Percentiles rank a stretch among this genome's conserved stretches.
These are phyloP conservation scores for Gymnodraco acuticeps DNA, from an alignment of 2,797 vertebrate genomes.

Conservation along the genomic window DNA sequence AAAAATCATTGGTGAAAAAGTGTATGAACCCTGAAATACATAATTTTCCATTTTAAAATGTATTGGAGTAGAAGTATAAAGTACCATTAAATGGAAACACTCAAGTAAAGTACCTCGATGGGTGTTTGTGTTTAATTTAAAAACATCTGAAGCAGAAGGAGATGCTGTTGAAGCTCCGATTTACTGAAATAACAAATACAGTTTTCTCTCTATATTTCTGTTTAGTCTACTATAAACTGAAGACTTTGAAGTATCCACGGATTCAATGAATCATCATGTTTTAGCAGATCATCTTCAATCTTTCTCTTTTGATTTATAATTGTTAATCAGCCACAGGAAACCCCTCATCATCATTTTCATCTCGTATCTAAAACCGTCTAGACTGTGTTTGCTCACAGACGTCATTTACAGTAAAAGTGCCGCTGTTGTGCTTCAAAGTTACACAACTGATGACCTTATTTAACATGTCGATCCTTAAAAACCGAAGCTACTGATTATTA, in stretches of 20 bases:
- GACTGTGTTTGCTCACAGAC: constrained; percentile 54
- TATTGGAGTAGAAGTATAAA: no score
- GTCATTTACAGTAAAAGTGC: constrained; percentile 22
- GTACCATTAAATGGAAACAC: no score
- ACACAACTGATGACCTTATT: constrained; percentile 1
- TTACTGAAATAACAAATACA: constrained; percentile 12
- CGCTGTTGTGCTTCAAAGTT: constrained; percentile 26
- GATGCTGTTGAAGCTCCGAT: background rate
- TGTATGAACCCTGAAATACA: no score
- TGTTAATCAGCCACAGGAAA: constrained; percentile 34
- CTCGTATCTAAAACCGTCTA: constrained; percentile 48
- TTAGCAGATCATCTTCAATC: background rate
- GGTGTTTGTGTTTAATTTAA: constrained; percentile 35
- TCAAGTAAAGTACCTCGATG: background rate
- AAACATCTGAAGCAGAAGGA: constrained; percentile 15
- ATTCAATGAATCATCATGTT: background rate
- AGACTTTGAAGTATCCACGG: background rate
- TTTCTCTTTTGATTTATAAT: constrained; percentile 4
- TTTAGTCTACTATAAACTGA: background rate
- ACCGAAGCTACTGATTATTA: background rate
- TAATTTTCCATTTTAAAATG: no score
- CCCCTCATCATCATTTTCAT: constrained; percentile 39
- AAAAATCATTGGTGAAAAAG: no score
- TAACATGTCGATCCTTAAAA: background rate
- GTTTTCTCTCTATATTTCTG: constrained; percentile 11